Percentiles rank a stretch among this genome's conserved stretches.
Conservation (phyloP, 2,797 vertebrate species). For the Cygnus olor region DNA sequence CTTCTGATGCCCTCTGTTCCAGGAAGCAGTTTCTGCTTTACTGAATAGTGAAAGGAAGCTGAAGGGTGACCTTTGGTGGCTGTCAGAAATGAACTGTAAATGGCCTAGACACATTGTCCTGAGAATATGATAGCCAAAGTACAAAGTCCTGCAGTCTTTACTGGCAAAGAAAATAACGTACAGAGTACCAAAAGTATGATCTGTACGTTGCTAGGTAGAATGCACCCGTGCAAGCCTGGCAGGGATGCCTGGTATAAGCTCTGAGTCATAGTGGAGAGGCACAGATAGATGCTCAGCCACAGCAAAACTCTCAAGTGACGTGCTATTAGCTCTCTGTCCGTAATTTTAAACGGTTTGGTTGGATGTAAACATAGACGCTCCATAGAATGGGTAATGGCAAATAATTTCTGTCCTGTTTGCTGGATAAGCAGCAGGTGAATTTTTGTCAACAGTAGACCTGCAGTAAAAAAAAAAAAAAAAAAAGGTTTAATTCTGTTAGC, state of each 20-base stretch:
- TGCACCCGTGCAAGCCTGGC: too few species aligned
- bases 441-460: not conserved
- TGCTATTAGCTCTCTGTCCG: too few species aligned
- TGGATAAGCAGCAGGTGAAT: not conserved
- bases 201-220: not conserved
- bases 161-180: not conserved
- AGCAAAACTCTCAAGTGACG: too few species aligned
- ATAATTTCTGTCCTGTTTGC: not conserved
- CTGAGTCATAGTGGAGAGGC: not conserved
- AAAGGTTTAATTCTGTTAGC: not conserved
- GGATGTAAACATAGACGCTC: too few species aligned
- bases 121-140: not conserved
- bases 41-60: not conserved
- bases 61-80: not conserved
- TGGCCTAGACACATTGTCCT: not conserved
- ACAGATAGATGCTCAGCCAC: not conserved
- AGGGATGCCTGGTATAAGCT: not conserved
- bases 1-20: too few species aligned
- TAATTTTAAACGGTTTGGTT: too few species aligned
- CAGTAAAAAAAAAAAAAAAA: not conserved
- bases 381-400: not conserved
- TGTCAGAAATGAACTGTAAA: not conserved
- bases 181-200: not conserved
- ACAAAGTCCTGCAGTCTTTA: not conserved
- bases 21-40: not conserved